Evolutionary conservation across 2,797 vertebrate species (phyloP).

Genomic region (Dicrostonyx torquatus): DNA sequence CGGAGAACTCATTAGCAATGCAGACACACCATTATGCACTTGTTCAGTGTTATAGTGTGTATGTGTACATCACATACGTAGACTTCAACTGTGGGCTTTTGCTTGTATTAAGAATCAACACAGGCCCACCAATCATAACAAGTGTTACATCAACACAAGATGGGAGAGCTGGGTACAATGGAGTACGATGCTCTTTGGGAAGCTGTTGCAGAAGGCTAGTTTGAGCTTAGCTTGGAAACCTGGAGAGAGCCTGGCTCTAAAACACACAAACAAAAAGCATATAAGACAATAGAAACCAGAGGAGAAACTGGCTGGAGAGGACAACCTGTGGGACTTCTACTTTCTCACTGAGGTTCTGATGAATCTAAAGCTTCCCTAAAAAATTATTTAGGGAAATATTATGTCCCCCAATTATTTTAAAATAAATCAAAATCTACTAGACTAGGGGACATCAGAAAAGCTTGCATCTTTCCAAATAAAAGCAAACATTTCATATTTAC

Average conservation of each 20-base stretch:
- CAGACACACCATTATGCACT: not conserved
- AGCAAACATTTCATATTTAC: slow-evolving; percentile 84
- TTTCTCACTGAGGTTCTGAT: not conserved
- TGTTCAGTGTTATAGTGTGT: not conserved
- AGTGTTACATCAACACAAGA: not conserved
- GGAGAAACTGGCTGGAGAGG: not conserved
- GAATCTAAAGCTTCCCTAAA: slow-evolving; percentile 38
- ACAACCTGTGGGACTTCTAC: not conserved
- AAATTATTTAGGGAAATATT: too few species aligned
- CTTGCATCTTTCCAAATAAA: slow-evolving; percentile 34
- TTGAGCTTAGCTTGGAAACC: not conserved
- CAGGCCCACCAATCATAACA: not conserved
- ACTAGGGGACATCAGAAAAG: slow-evolving; percentile 20
- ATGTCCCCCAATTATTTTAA: not conserved
- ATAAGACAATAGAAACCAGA: not conserved
- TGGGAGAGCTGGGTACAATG: not conserved
- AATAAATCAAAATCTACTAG: not conserved
- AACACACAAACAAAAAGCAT: not conserved
- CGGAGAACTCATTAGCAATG: not conserved
- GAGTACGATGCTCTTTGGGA: not conserved
- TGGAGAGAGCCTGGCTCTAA: not conserved
- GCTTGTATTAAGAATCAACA: slow-evolving; percentile 17
- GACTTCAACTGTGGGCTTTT: slow-evolving; percentile 15
- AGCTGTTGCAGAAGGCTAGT: not conserved
- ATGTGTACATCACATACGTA: not conserved